These are phyloP conservation scores for Leuctra nigra DNA, from an alignment of 2,888 invertebrate species.

Conservation along the genomic window DNA sequence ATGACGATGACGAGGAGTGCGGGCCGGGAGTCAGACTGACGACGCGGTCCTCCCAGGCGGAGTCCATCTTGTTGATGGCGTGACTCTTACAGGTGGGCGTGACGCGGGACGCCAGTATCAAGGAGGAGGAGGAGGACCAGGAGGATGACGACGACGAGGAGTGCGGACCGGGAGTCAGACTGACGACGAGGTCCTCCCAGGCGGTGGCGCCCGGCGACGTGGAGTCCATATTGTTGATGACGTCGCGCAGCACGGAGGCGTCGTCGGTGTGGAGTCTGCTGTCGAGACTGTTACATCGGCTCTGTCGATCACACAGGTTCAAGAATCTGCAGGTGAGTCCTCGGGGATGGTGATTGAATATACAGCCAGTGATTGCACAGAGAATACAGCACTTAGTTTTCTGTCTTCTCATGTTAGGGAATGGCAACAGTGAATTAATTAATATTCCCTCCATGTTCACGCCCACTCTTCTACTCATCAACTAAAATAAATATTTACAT, in stretches of 20 bases:
- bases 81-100: constrained; percentile 24
- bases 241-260: constrained; percentile 15
- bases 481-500: too few relatives aligned
- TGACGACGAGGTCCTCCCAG: neutral
- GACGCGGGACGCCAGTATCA: constrained; percentile 30
- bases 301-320: constrained; percentile 72
- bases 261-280: constrained; percentile 34
- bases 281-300: constrained; percentile 47
- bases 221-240: constrained; percentile 28
- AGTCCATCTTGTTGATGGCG: constrained; percentile 28
- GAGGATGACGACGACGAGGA: constrained; percentile 20
- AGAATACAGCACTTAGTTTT: too few relatives aligned
- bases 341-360: too few relatives aligned
- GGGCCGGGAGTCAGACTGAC: too few relatives aligned
- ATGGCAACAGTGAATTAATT: too few relatives aligned
- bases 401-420: too few relatives aligned
- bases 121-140: constrained; percentile 33
- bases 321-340: constrained; percentile 66
- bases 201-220: constrained; percentile 27
- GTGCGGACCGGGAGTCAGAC: constrained; percentile 5
- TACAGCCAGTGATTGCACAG: too few relatives aligned
- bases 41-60: too few relatives aligned
- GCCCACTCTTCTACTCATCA: too few relatives aligned
- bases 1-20: constrained; percentile 9
- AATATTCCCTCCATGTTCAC: too few relatives aligned